phyloP scores from a whole-genome alignment of 2,113 vertebrate species.

The Tylochromis polylepis region DNA sequence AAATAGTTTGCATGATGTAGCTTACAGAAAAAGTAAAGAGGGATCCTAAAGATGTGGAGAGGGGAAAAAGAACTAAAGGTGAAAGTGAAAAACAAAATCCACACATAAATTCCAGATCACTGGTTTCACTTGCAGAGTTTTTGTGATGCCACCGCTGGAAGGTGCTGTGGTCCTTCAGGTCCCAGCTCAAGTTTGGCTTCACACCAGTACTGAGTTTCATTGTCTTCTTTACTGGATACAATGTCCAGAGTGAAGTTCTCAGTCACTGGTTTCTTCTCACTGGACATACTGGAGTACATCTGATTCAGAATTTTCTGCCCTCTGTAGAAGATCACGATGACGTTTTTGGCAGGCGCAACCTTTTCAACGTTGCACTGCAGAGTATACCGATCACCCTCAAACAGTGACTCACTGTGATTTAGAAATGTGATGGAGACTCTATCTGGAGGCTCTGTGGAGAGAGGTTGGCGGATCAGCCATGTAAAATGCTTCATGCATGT shows the following conservation, averaged over 20 bases:
- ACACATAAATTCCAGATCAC: background rate
- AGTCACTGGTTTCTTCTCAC: conserved; percentile 1
- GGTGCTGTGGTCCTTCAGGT: conserved; percentile 18
- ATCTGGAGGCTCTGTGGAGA: conserved; percentile 57
- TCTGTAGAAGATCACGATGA: conserved; percentile 53
- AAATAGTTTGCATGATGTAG: background rate
- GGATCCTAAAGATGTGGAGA: background rate
- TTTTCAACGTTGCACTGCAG: conserved; percentile 59
- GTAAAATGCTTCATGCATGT: background rate
- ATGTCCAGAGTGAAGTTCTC: conserved; percentile 39
- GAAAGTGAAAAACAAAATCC: background rate
- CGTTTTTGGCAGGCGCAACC: conserved; percentile 37
- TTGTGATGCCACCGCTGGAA: conserved; percentile 23
- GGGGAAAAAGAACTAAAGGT: background rate
- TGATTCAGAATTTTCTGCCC: background rate
- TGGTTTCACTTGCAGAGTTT: conserved; percentile 52
- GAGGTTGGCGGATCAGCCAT: background rate
- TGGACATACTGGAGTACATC: background rate
- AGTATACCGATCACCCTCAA: background rate
- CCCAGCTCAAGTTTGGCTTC: conserved; percentile 55
- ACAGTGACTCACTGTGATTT: conserved; percentile 29
- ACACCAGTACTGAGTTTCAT: conserved; percentile 51
- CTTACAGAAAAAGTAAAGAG: background rate
- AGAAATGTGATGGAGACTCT: conserved; percentile 40
- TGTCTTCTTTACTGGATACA: background rate